Evolutionary conservation across 2,797 vertebrate genomes (phyloP).

Genomic region (Lacerta agilis): DNA sequence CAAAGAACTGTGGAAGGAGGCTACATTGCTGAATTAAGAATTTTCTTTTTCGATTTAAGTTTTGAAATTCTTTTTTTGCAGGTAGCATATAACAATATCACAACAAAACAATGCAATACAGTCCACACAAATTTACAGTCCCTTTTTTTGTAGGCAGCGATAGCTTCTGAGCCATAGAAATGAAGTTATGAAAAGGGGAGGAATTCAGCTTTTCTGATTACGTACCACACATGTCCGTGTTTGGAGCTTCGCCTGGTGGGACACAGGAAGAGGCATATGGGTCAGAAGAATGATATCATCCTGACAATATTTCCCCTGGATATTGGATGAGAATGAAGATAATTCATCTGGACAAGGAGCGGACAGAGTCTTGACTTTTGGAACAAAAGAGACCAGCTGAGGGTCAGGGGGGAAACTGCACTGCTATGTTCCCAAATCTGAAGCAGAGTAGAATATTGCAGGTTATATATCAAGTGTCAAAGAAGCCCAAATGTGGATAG

Average conservation of each 20-base stretch:
- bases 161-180: background rate
- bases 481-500: background rate
- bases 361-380: conserved; percentile 8
- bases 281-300: conserved; percentile 36
- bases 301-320: conserved; percentile 15
- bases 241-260: conserved; percentile 2
- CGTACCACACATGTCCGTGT: conserved; percentile 11
- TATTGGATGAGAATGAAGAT: conserved; percentile 11
- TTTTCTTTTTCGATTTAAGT: background rate
- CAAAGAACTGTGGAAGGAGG: background rate
- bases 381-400: background rate
- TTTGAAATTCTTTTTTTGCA: no score
- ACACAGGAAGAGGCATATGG: conserved; percentile 10
- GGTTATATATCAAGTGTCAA: background rate
- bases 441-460: background rate
- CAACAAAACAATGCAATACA: background rate
- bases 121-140: background rate
- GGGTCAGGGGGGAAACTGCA: background rate
- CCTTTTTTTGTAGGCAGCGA: background rate
- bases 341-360: conserved; percentile 27
- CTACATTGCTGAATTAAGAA: background rate
- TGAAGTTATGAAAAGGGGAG: background rate
- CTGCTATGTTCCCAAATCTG: background rate
- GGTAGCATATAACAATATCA: no score
- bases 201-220: conserved; percentile 12